phyloP scores from a whole-genome alignment of 2,888 invertebrate genomes.

The Standfussiana lucernea region DNA sequence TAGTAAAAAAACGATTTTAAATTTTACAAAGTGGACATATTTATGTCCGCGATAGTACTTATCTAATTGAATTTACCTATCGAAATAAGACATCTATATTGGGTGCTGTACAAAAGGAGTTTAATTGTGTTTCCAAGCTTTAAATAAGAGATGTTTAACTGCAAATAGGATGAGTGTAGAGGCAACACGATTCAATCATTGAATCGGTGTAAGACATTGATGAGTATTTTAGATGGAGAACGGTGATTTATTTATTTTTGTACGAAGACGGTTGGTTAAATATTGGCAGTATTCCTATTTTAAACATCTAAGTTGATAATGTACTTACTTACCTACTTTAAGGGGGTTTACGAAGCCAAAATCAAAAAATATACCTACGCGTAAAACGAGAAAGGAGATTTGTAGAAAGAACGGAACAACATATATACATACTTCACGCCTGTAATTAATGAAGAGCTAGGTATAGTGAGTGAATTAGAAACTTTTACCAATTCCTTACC shows the following conservation, averaged over 20 bases:
- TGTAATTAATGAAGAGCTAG: no score
- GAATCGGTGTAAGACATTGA: conserved; percentile 53
- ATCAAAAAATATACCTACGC: no score
- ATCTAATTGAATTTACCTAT: conserved; percentile 67
- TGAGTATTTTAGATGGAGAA: conserved; percentile 43
- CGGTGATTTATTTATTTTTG: not conserved
- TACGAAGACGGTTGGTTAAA: no score
- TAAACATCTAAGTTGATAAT: not conserved
- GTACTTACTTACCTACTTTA: not conserved
- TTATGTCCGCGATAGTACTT: conserved; percentile 2
- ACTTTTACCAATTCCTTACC: no score
- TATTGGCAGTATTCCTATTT: not conserved
- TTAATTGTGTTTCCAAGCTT: conserved; percentile 49
- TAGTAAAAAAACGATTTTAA: not conserved
- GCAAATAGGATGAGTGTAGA: conserved; percentile 35
- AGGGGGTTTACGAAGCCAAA: not conserved
- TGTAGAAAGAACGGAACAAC: no score
- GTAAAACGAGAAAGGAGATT: no score
- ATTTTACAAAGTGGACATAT: not conserved
- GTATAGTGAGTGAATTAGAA: no score
- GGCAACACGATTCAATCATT: conserved; percentile 49
- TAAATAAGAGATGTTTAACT: conserved; percentile 50
- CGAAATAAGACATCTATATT: conserved; percentile 65
- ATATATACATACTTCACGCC: no score
- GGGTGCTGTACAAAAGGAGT: conserved; percentile 41